Evolutionary conservation across 2,888 invertebrate species (phyloP).

Genomic region (Epirrhoe alternata): DNA sequence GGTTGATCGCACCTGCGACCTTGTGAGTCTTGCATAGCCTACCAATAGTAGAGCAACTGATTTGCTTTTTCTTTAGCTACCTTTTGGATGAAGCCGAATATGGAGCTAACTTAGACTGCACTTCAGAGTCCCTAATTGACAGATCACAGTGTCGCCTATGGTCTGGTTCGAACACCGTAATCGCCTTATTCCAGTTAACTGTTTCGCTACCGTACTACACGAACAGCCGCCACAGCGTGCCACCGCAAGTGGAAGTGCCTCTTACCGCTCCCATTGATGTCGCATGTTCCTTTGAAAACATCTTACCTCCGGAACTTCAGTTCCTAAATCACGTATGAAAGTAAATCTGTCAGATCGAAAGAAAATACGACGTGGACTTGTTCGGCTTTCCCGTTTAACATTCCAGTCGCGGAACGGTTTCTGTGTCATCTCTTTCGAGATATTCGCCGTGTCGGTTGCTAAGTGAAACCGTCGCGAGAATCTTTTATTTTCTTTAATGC

Average conservation of each 20-base stretch:
- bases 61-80: conserved; percentile 34
- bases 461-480: conserved; percentile 75
- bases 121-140: conserved; percentile 76
- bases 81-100: conserved; percentile 58
- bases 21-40: conserved; percentile 18
- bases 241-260: conserved; percentile 73
- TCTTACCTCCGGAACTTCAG: conserved; percentile 62
- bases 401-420: conserved; percentile 63
- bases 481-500: conserved; percentile 79
- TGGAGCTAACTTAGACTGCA: conserved; percentile 60
- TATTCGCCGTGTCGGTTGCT: conserved; percentile 76
- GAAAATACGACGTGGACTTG: conserved; percentile 46
- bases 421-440: conserved; percentile 70
- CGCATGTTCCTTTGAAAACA: conserved; percentile 64
- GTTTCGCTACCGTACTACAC: conserved; percentile 74
- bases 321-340: conserved; percentile 47
- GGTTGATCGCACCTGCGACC: conserved; percentile 27
- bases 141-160: conserved; percentile 61
- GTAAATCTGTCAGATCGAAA: conserved; percentile 53
- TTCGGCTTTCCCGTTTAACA: conserved; percentile 58
- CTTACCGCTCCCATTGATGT: conserved; percentile 49
- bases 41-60: conserved; percentile 20
- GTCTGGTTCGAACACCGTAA: conserved; percentile 64
- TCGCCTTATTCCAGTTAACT: conserved; percentile 73
- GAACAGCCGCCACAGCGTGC: conserved; percentile 59